Percentiles rank a stretch among this genome's conserved stretches.
Evolutionary conservation across 2,113 vertebrate species (phyloP).

Genomic region (Phalacrocorax pelagicus): DNA sequence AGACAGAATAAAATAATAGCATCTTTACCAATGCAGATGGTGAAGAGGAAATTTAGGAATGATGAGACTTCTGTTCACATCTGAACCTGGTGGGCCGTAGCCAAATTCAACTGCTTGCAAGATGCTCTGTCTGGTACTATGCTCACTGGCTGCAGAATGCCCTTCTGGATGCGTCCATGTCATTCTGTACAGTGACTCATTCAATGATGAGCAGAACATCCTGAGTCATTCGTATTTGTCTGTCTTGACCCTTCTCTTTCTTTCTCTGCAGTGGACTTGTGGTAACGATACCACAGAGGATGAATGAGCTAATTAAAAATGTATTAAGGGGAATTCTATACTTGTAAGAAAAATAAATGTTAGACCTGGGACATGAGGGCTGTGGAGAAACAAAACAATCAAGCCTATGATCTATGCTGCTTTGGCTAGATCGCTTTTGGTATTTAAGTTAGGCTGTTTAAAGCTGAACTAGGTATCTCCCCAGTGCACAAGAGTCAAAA

Average conservation of each 20-base stretch:
- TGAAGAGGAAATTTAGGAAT: not conserved
- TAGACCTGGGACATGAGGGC: constrained; percentile 2
- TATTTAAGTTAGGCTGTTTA: not conserved
- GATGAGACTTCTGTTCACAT: not conserved
- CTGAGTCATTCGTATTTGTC: not conserved
- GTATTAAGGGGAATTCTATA: not conserved
- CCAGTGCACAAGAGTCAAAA: not conserved
- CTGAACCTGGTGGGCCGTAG: not conserved
- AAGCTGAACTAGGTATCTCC: not conserved
- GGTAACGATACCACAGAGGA: not conserved
- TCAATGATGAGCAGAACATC: not conserved
- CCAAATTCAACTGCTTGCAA: not conserved
- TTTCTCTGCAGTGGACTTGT: not conserved
- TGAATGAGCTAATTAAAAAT: constrained; percentile 14
- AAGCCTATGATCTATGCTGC: not conserved
- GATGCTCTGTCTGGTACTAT: not conserved
- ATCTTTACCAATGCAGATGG: not conserved
- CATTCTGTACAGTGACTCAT: not conserved
- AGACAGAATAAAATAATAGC: not conserved
- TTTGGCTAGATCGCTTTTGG: not conserved
- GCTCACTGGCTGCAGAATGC: not conserved
- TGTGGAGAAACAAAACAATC: constrained; percentile 49
- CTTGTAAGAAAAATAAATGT: constrained; percentile 57
- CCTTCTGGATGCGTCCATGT: not conserved
- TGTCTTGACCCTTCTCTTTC: not conserved